A percentile compares a stretch with the other conserved stretches of the same genome.
phyloP scores from a whole-genome alignment of 1,140 invertebrate species.

The Pseudoatta argentina region DNA sequence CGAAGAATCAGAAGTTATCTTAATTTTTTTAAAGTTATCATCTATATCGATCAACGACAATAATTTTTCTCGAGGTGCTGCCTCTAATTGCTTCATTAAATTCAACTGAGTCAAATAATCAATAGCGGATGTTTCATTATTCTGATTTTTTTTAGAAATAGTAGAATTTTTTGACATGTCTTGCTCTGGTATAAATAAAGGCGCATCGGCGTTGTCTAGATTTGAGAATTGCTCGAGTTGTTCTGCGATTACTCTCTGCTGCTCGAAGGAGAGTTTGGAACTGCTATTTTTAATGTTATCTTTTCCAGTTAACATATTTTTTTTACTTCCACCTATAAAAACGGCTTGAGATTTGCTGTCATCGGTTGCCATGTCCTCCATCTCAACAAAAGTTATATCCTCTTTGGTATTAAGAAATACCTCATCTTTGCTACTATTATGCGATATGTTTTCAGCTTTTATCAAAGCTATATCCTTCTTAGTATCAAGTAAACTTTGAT shows the following conservation, averaged over 20 bases:
- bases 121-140: not conserved
- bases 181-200: constrained; percentile 78
- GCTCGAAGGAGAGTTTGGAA: constrained; percentile 85
- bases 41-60: not conserved
- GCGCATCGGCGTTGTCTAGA: constrained; percentile 83
- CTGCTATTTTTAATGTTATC: not conserved
- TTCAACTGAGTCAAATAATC: not conserved
- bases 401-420: not conserved
- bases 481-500: not conserved
- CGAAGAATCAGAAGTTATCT: not conserved
- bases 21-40: not conserved
- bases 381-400: not conserved
- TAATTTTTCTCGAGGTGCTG: not conserved
- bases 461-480: constrained; percentile 71
- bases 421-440: not conserved
- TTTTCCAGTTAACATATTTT: not conserved
- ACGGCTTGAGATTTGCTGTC: not conserved
- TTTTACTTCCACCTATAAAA: not conserved
- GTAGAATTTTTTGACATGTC: not conserved
- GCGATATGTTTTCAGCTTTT: not conserved
- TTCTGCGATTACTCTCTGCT: constrained; percentile 87
- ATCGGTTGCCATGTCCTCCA: not conserved
- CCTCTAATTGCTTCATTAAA: not conserved
- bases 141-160: not conserved
- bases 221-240: constrained; percentile 88